Conservation (phyloP, 2,888 invertebrate genomes). For the Drosophila planitibia region DNA sequence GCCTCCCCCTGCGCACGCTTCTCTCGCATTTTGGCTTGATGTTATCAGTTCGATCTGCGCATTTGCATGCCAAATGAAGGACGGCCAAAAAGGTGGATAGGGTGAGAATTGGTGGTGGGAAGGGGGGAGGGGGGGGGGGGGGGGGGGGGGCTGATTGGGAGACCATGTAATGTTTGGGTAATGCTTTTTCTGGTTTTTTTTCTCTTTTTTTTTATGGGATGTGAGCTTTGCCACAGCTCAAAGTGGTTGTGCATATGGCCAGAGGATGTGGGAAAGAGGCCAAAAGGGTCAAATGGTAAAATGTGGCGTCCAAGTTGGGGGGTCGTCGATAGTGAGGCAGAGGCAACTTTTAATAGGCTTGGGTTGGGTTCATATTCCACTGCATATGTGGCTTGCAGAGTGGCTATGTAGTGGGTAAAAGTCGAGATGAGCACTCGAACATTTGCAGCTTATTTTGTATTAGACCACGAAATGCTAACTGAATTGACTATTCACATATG, state of each 20-base stretch:
- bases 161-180: conserved; percentile 52
- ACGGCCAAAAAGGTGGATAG: conserved; percentile 26
- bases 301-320: conserved; percentile 26
- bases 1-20: neutral
- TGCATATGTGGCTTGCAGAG: conserved; percentile 17
- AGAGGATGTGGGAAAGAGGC: conserved; percentile 60
- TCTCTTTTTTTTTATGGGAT: conserved; percentile 25
- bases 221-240: conserved; percentile 68
- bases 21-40: conserved; percentile 66
- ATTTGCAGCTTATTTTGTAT: conserved; percentile 1
- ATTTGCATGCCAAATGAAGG: conserved; percentile 77
- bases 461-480: neutral
- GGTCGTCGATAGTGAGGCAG: conserved; percentile 17
- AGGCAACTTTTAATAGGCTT: conserved; percentile 40
- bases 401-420: conserved; percentile 8
- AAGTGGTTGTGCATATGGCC: conserved; percentile 66
- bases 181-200: conserved; percentile 28
- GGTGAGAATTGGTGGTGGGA: neutral
- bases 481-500: neutral
- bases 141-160: neutral
- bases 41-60: conserved; percentile 79
- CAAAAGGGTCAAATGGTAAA: conserved; percentile 60
- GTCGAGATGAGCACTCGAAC: conserved; percentile 15
- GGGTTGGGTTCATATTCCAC: conserved; percentile 15
- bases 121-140: neutral